These are phyloP conservation scores for Sogatella furcifera DNA, from an alignment of 1,140 invertebrate species.

Conservation along the genomic window DNA sequence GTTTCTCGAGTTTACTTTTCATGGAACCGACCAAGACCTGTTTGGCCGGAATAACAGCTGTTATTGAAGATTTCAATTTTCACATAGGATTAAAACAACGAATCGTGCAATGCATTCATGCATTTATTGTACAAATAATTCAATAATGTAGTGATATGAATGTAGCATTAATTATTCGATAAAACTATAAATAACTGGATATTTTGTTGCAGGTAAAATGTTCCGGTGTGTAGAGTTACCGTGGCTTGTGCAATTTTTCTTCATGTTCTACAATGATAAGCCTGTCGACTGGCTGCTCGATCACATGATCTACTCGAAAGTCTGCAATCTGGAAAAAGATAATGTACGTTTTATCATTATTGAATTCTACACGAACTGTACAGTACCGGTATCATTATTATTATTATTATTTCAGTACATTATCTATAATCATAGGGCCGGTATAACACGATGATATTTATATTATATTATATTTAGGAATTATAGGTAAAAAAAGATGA, in stretches of 20 bases:
- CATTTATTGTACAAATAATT: too few species aligned
- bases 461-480: too few species aligned
- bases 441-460: too few species aligned
- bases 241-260: constrained; percentile 82
- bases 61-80: too few species aligned
- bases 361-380: not conserved
- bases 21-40: too few species aligned
- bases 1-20: too few species aligned
- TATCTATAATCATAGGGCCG: too few species aligned
- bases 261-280: constrained; percentile 93
- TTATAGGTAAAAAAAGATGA: too few species aligned
- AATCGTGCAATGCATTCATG: too few species aligned
- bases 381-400: constrained; percentile 3
- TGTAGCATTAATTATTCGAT: not conserved
- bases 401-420: constrained; percentile 1
- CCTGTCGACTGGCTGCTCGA: constrained; percentile 95
- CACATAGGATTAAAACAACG: too few species aligned
- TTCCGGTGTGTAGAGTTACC: constrained; percentile 84
- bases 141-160: too few species aligned
- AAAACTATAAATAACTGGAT: not conserved
- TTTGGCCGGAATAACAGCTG: too few species aligned
- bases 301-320: constrained; percentile 80
- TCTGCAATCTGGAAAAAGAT: constrained; percentile 78
- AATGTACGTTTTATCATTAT: constrained; percentile 38
- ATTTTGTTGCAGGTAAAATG: constrained; percentile 64